Conservation (phyloP, 2,113 vertebrate species). For the Bombycilla garrulus region DNA sequence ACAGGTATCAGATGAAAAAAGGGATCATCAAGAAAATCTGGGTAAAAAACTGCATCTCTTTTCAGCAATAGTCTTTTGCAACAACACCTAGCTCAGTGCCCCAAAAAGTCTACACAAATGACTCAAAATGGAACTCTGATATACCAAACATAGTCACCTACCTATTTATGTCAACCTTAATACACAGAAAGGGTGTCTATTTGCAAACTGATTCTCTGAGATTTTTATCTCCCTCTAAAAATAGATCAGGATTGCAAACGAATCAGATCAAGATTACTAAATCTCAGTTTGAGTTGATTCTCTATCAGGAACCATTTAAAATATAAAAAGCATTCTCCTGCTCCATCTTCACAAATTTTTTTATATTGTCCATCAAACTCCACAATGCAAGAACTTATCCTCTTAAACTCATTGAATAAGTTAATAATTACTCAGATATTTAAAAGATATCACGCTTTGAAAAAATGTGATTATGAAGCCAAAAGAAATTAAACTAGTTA, state of each 20-base stretch:
- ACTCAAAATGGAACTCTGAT: neutral
- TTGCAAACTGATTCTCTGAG: neutral
- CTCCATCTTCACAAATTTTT: neutral
- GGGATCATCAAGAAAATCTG: neutral
- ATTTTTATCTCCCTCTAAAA: neutral
- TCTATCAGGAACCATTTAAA: neutral
- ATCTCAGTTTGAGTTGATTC: neutral
- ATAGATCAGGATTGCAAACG: neutral
- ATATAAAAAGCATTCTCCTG: neutral
- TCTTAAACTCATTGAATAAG: neutral
- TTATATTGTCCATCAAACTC: neutral
- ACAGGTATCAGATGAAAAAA: neutral
- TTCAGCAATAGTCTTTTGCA: neutral
- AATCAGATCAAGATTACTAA: neutral
- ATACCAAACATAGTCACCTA: neutral
- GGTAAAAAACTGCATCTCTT: neutral
- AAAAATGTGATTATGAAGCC: neutral
- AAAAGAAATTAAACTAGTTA: neutral
- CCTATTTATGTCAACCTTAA: neutral
- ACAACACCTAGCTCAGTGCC: neutral
- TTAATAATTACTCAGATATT: neutral
- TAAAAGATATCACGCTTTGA: neutral
- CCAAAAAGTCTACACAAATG: neutral
- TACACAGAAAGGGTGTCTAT: neutral
- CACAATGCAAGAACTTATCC: neutral